These are phyloP conservation scores for Ips nitidus DNA, from an alignment of 1,140 invertebrate species.

Conservation along the genomic window DNA sequence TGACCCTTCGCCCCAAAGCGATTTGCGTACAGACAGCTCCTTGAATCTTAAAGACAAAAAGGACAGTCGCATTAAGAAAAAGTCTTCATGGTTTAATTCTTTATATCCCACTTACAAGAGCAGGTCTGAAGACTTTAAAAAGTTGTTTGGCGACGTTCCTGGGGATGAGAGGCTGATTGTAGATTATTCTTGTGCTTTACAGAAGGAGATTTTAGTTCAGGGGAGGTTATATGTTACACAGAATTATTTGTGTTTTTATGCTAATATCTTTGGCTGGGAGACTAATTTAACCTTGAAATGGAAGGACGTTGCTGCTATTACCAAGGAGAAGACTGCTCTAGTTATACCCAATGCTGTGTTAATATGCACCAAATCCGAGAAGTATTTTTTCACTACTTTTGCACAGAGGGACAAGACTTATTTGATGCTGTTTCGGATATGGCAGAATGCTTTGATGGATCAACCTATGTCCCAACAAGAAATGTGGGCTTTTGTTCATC, in stretches of 20 bases:
- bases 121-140: conserved; percentile 87
- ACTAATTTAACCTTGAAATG: conserved; percentile 78
- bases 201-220: conserved; percentile 90
- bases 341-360: conserved; percentile 95
- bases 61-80: conserved; percentile 67
- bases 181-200: conserved; percentile 97
- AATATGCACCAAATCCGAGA: conserved; percentile 79
- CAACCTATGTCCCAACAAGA: conserved; percentile 83
- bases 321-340: conserved; percentile 89
- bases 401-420: conserved; percentile 89
- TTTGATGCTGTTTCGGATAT: conserved; percentile 91
- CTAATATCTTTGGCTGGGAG: conserved; percentile 94
- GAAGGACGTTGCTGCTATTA: conserved; percentile 89
- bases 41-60: conserved; percentile 50
- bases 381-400: conserved; percentile 93
- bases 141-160: conserved; percentile 89
- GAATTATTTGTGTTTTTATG: conserved; percentile 93
- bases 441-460: conserved; percentile 93
- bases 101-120: conserved; percentile 94
- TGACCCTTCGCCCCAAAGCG: conserved; percentile 34
- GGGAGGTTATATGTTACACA: conserved; percentile 90
- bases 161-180: conserved; percentile 86
- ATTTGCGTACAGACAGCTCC: conserved; percentile 38
- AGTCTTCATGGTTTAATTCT: conserved; percentile 79
- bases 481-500: conserved; percentile 81